Conservation (phyloP, 2,797 vertebrate genomes). For the Limosa lapponica region DNA sequence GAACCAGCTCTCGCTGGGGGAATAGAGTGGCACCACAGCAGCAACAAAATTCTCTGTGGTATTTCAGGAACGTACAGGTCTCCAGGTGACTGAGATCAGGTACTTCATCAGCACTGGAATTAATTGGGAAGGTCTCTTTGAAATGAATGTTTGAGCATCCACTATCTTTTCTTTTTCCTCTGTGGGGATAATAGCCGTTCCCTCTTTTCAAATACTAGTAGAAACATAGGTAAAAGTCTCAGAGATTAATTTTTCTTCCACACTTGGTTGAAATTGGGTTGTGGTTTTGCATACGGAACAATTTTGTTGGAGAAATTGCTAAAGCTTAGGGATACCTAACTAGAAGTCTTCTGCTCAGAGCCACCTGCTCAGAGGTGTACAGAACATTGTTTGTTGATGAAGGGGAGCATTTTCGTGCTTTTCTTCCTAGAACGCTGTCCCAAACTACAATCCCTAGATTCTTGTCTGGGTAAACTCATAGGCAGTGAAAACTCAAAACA, state of each 20-base stretch:
- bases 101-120: neutral
- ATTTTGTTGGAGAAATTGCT: neutral
- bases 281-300: neutral
- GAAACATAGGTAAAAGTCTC: neutral
- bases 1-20: fast-evolving
- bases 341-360: neutral
- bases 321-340: neutral
- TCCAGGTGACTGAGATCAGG: neutral
- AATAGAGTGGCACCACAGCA: fast-evolving
- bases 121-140: neutral
- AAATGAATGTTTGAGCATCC: neutral
- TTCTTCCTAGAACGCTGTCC: neutral
- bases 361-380: neutral
- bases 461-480: neutral
- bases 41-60: neutral
- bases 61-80: neutral
- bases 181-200: neutral
- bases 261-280: neutral
- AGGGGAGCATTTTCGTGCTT: neutral
- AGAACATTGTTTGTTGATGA: neutral
- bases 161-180: neutral
- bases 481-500: neutral
- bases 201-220: neutral
- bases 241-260: neutral
- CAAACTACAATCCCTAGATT: neutral